phyloP scores from a whole-genome alignment of 2,797 vertebrate genomes.

The Cyprinodon diabolis region DNA sequence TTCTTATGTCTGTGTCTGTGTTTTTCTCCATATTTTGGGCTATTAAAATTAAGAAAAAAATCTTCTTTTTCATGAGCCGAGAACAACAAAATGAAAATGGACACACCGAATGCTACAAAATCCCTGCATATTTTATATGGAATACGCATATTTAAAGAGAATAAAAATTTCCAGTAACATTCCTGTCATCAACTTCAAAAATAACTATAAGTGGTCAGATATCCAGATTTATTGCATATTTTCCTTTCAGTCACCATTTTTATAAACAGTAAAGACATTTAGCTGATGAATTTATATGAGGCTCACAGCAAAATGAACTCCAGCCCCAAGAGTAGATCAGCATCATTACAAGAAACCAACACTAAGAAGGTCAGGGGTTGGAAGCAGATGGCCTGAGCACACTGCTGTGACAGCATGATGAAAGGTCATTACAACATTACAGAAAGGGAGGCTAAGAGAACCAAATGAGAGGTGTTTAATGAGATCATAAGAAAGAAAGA shows the following conservation, averaged over 20 bases:
- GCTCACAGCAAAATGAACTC: conserved; percentile 18
- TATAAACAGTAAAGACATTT: conserved; percentile 26
- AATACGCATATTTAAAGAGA: not conserved
- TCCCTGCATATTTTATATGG: not conserved
- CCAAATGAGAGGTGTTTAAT: conserved; percentile 4
- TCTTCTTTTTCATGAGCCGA: not conserved
- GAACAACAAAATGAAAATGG: not conserved
- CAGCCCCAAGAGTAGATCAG: conserved; percentile 14
- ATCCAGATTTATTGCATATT: conserved; percentile 1
- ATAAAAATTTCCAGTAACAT: not conserved
- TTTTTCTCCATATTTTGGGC: not conserved
- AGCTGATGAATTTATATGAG: conserved; percentile 18
- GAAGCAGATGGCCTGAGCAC: not conserved
- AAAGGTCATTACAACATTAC: conserved; percentile 14
- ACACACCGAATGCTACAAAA: not conserved
- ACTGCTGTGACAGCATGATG: conserved; percentile 17
- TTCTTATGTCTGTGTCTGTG: not conserved
- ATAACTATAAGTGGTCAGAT: not conserved
- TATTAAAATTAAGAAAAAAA: not conserved
- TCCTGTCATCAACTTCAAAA: not conserved
- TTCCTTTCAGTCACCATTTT: conserved; percentile 29
- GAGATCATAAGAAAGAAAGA: conserved; percentile 11
- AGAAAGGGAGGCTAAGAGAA: conserved; percentile 6
- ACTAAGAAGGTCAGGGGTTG: conserved; percentile 39
- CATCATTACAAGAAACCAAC: conserved; percentile 35